Percentiles rank a stretch among this genome's conserved stretches.
phyloP scores from a whole-genome alignment of 2,113 vertebrate species.

The Cyphomyrus discorhynchus region DNA sequence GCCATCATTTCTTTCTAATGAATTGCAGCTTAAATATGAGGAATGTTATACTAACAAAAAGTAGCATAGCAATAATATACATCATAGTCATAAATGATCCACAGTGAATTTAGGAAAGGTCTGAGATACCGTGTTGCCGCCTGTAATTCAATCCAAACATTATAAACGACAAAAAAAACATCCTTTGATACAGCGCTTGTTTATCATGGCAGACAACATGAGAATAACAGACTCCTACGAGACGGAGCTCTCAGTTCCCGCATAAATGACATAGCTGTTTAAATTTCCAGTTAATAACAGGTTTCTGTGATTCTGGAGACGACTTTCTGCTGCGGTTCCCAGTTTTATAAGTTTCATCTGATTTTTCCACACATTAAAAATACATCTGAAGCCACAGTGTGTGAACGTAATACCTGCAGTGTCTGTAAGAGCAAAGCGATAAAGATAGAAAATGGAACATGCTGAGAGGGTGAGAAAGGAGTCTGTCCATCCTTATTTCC shows the following conservation, averaged over 20 bases:
- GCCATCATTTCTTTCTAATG: neutral
- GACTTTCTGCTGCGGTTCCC: conserved; percentile 33
- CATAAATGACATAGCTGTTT: conserved; percentile 32
- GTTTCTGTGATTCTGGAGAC: conserved; percentile 31
- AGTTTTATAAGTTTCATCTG: conserved; percentile 30
- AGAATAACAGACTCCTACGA: conserved; percentile 8
- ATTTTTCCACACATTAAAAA: conserved; percentile 43
- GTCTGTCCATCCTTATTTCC: conserved; percentile 10
- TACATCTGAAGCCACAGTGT: conserved; percentile 24
- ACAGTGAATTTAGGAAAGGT: neutral
- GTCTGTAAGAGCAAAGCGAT: conserved; percentile 33
- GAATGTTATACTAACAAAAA: neutral
- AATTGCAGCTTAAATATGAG: neutral
- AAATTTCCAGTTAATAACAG: conserved; percentile 40
- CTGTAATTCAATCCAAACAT: neutral
- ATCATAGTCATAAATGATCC: neutral
- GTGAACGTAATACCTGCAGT: conserved; percentile 34
- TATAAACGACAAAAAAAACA: neutral
- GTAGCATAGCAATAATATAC: conserved; percentile 12
- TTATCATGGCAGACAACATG: conserved; percentile 12
- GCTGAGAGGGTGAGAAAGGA: conserved; percentile 14
- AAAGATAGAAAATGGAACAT: conserved; percentile 24
- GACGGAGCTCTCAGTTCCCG: conserved; percentile 22
- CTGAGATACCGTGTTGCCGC: neutral
- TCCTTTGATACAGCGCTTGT: conserved; percentile 12